Evolutionary conservation across 2,888 invertebrate species (phyloP).

Genomic region (Anoplius nigerrimus): DNA sequence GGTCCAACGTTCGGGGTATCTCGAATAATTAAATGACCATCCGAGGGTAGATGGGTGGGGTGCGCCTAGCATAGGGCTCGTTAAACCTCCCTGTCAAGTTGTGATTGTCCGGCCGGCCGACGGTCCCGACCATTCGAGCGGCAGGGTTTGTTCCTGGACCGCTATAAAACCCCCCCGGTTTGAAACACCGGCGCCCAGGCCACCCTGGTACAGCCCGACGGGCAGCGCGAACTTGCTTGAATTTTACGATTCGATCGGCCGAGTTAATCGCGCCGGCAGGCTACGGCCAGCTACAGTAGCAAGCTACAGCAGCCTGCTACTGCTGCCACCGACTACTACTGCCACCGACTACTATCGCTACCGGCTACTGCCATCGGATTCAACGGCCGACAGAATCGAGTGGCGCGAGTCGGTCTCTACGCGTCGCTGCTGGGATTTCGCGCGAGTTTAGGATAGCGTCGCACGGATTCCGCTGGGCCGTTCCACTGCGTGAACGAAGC

Average conservation of each 20-base stretch:
- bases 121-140: constrained; percentile 62
- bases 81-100: constrained; percentile 74
- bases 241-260: constrained; percentile 72
- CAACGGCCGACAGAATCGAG: too few species aligned
- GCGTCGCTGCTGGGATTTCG: too few species aligned
- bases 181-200: constrained; percentile 49
- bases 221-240: constrained; percentile 49
- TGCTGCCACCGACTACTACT: too few species aligned
- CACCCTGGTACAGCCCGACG: constrained; percentile 20
- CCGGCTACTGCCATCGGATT: too few species aligned
- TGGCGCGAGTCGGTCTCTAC: too few species aligned
- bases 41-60: constrained; percentile 61
- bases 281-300: too few species aligned
- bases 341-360: too few species aligned
- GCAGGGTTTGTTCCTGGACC: constrained; percentile 64
- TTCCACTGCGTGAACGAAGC: constrained; percentile 3
- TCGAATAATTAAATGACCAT: constrained; percentile 75
- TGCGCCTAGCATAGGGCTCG: constrained; percentile 71
- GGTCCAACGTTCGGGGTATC: constrained; percentile 67
- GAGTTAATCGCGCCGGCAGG: constrained; percentile 58
- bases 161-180: constrained; percentile 66
- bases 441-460: too few species aligned
- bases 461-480: background rate
- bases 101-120: constrained; percentile 70
- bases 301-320: too few species aligned